These are phyloP conservation scores for Drosophila borealis DNA, from an alignment of 2,888 invertebrate species.

Conservation along the genomic window DNA sequence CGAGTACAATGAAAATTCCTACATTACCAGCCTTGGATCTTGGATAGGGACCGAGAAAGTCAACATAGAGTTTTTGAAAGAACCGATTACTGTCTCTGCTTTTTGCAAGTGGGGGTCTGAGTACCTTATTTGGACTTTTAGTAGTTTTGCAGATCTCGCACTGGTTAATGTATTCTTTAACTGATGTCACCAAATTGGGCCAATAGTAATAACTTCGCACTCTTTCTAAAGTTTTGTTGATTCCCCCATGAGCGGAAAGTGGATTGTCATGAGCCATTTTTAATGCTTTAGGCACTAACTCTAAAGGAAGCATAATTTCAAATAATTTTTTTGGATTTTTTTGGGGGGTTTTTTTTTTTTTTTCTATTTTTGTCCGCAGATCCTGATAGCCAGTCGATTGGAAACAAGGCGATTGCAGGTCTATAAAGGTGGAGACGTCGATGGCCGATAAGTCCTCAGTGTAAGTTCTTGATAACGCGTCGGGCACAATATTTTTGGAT, in stretches of 20 bases:
- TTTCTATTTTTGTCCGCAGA: neutral
- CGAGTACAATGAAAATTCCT: no score
- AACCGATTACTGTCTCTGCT: neutral
- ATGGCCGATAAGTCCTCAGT: neutral
- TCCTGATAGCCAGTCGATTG: neutral
- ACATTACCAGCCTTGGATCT: neutral
- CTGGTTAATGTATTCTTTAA: no score
- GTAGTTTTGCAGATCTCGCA: no score
- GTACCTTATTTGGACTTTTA: no score
- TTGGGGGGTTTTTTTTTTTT: no score
- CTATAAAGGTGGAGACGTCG: neutral
- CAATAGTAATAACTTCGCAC: neutral
- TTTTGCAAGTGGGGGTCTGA: no score
- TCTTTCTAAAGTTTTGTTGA: no score
- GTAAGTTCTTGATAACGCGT: neutral
- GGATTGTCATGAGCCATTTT: neutral
- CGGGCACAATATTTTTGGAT: neutral
- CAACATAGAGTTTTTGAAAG: neutral
- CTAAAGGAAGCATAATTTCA: no score
- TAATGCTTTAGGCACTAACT: neutral
- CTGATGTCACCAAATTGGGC: no score
- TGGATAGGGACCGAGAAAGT: neutral
- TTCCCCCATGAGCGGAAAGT: neutral
- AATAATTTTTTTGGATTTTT: neutral
- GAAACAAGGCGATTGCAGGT: neutral